Evolutionary conservation across 2,888 invertebrate species (phyloP), one percentile per base, ranked within the genome.

Genomic region (Rhagonycha lutea): DNA sequence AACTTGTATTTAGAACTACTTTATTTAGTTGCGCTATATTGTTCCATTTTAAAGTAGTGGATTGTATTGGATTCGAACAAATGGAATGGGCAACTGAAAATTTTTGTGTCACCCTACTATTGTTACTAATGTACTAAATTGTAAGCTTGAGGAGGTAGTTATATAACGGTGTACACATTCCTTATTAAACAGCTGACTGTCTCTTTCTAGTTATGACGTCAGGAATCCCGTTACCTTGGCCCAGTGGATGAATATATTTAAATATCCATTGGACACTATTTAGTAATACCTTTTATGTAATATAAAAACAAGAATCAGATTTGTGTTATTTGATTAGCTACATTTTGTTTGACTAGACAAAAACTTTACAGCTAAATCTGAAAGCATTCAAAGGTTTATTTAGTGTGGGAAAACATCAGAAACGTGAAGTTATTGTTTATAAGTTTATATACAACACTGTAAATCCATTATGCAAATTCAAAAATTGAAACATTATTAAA

Each of bases 81-180:
- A n/a, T 47, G 47, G n/a, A 47, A 47, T 47, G 47, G 47, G 47
- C 47, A 47, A 47, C 12, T n/a, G 4, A n/a, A 47, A 47, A n/a
- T 61, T 72, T 67, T 72, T 72, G 67, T 72, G 73, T 69, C 73
- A 69, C 69, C 60, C 72, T 29, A 62, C 61, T 61, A 73, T 73
- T 68, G 61, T 68, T 69, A 69, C 47, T 69, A 28, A 74, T 67
- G 74, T 76, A 73, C 67, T 76, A 70, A 73, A 76, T 73, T 68
- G 70, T 32, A 70, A 73, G 60, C 47, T 62, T 26, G 29, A 70
- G 67, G 72, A 73, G 79, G 78, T 80, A 71, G 78, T 80, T 81
- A 82, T 79, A 80, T 86, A 86, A 86, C 86, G 86, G 86, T 86
- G 83, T 78, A 82, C 79, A 82, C 85, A 86, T 86, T 86, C 85